These are phyloP conservation scores for Epinephelus coioides DNA, from an alignment of 2,797 vertebrate species.

Conservation along the genomic window DNA sequence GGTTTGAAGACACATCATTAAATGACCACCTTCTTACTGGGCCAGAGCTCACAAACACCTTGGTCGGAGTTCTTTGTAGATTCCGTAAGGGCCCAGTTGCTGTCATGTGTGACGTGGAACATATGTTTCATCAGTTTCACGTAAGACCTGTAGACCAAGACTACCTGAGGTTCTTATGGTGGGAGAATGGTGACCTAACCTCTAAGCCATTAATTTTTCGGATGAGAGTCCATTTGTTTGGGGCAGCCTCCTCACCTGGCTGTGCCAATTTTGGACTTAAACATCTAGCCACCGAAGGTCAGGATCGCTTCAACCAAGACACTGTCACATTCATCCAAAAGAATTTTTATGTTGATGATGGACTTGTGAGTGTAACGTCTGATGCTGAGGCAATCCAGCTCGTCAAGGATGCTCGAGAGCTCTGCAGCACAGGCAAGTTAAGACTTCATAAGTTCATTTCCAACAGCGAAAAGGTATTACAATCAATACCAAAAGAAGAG, in stretches of 20 bases:
- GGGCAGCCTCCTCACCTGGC: not conserved
- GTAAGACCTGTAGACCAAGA: conserved; percentile 10
- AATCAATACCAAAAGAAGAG: conserved; percentile 21
- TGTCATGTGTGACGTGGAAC: not conserved
- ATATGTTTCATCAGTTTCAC: not conserved
- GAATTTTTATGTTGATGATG: conserved; percentile 3
- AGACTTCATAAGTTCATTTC: conserved; percentile 14
- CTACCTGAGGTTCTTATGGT: conserved; percentile 10
- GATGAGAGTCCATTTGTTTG: conserved; percentile 24
- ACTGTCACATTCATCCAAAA: not conserved
- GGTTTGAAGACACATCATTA: not conserved
- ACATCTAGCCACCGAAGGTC: not conserved
- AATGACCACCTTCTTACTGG: conserved; percentile 25
- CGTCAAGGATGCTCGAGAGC: conserved; percentile 1
- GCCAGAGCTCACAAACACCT: conserved; percentile 11
- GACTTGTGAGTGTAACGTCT: not conserved
- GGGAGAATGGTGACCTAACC: not conserved
- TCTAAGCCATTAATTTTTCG: not conserved
- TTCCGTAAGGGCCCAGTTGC: not conserved
- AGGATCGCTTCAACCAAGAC: not conserved
- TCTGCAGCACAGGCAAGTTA: not conserved
- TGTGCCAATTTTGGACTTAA: conserved; percentile 12
- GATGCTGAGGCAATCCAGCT: not conserved
- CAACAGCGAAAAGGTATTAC: not conserved
- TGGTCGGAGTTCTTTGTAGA: conserved; percentile 21